Evolutionary conservation across 2,113 vertebrate genomes (phyloP), one percentile per base, ranked within the genome.

Genomic region (Microcebus jonahi): DNA sequence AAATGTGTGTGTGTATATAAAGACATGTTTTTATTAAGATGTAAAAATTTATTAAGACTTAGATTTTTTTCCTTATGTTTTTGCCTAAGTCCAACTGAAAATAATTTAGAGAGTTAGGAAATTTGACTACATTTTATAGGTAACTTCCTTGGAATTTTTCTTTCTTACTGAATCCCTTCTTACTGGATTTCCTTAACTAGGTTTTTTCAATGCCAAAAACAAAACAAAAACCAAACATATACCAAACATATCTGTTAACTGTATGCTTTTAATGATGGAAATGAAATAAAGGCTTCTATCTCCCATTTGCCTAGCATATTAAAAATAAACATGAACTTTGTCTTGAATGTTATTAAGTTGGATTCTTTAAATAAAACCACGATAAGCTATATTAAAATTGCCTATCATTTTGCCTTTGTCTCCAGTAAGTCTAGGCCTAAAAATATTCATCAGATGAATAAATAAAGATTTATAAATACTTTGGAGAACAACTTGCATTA

Each of bases 261-360:
- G 39, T 63, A 68, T 83, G 12, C 14, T 73, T 83, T 91, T 83
- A 95, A 73, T 95, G 25, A 17, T 94, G 31, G 81, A 96, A 77
- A 88, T 91, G 23, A 96, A 87, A 81, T 65, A 91, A 84, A 63
- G 18, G 2, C 1, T 18, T 82, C 76, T 77, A 86, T 83, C 3
- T 8, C 45, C 14, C 8, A 21, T 80, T 45, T 88, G 53, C 59
- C 65, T 95, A 81, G 18, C 42, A 93, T 96, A 96, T 96, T 95
- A 97, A 97, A 97, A 97, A 96, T 93, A 97, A 98, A 97, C 70
- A 97, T 87, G 87, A 93, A 96, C 96, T 94, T 97, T 93, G 70
- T 85, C 93, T 95, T 93, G 34, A 84, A 31, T 70, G 76, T 95
- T 84, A 80, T 87, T 93, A 88, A 91, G 63, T 76, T 95, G 53